Evolutionary conservation across 1,140 invertebrate genomes (phyloP).

Genomic region (Argopecten irradians): DNA sequence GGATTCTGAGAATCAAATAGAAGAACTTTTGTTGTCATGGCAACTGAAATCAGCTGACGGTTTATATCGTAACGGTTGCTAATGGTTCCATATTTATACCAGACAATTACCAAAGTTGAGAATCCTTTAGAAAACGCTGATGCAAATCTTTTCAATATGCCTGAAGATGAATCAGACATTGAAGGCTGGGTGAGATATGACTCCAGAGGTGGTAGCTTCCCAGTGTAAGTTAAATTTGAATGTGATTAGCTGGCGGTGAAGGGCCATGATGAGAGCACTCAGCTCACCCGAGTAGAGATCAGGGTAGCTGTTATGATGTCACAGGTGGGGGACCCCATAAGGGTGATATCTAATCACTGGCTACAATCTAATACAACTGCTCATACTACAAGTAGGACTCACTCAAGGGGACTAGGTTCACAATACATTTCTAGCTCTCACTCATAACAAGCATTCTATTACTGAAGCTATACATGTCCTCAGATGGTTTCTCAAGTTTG

Average conservation of each 20-base stretch:
- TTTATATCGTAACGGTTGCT: too few relatives aligned
- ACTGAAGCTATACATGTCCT: too few relatives aligned
- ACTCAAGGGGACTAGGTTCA: not conserved
- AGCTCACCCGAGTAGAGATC: not conserved
- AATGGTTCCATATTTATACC: too few relatives aligned
- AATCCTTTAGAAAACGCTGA: too few relatives aligned
- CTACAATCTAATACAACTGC: not conserved
- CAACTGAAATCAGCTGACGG: not conserved
- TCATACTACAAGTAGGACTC: not conserved
- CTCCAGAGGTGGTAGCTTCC: not conserved
- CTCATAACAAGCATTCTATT: too few relatives aligned
- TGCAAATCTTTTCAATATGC: too few relatives aligned
- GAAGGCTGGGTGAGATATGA: too few relatives aligned
- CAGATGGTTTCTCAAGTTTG: too few relatives aligned
- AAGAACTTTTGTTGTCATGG: not conserved
- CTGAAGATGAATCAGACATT: too few relatives aligned
- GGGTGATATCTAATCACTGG: not conserved
- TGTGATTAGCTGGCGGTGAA: not conserved
- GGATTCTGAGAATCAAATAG: too few relatives aligned
- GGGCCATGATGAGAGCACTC: not conserved
- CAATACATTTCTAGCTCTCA: too few relatives aligned
- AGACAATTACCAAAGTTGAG: too few relatives aligned
- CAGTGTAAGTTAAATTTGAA: not conserved
- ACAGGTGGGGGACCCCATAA: constrained; percentile 12
- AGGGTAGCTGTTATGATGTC: not conserved